These are phyloP conservation scores for Thalassoma bifasciatum DNA, from an alignment of 2,113 vertebrate species.

Conservation along the genomic window DNA sequence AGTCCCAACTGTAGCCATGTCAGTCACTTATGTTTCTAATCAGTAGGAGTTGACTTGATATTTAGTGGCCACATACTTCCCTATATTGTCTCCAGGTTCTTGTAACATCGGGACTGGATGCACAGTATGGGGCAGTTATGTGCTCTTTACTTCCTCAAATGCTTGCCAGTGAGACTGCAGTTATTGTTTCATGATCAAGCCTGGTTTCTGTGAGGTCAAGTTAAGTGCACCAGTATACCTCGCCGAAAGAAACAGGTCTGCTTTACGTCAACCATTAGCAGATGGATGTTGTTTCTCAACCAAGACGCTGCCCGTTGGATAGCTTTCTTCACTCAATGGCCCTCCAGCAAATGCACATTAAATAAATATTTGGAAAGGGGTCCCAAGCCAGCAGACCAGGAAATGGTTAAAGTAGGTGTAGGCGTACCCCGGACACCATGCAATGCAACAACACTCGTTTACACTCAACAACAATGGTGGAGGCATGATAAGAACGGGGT, in stretches of 20 bases:
- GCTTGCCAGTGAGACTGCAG: not conserved
- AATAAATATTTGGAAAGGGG: conserved; percentile 64
- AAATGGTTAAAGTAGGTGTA: conserved; percentile 61
- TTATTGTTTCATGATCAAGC: conserved; percentile 42
- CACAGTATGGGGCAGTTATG: conserved; percentile 11
- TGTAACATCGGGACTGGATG: not conserved
- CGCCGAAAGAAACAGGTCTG: conserved; percentile 44
- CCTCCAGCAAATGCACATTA: conserved; percentile 49
- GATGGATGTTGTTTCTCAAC: conserved; percentile 47
- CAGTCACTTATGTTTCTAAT: conserved; percentile 47
- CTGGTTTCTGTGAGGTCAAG: conserved; percentile 40
- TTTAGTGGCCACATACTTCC: conserved; percentile 57
- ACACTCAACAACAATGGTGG: conserved; percentile 12
- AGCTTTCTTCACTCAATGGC: conserved; percentile 17
- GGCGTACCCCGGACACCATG: conserved; percentile 48
- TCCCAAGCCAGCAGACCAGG: conserved; percentile 39
- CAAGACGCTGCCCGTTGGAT: conserved; percentile 21
- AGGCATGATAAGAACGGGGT: too few relatives aligned
- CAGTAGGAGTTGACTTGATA: conserved; percentile 23
- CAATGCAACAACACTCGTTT: conserved; percentile 34
- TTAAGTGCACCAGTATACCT: conserved; percentile 22
- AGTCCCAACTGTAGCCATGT: conserved; percentile 13
- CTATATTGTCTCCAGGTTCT: conserved; percentile 60
- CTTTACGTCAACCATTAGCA: conserved; percentile 56
- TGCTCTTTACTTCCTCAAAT: conserved; percentile 25